Conservation (phyloP, 2,797 vertebrate species). For the Melanitta fusca region DNA sequence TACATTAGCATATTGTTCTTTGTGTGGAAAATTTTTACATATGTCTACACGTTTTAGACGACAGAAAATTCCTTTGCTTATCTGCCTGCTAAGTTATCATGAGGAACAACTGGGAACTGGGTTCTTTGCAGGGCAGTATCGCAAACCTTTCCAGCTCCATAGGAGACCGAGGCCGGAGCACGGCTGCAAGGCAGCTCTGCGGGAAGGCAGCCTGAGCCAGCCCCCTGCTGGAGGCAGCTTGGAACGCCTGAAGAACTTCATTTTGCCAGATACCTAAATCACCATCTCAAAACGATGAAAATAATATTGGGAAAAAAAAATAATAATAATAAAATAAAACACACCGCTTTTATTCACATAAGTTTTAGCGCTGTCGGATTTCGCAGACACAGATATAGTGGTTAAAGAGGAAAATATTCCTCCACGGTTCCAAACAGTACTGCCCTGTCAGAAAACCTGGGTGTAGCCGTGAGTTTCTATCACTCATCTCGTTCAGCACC, state of each 20-base stretch:
- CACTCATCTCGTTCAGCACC: not conserved
- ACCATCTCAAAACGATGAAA: not conserved
- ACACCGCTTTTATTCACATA: fast-evolving
- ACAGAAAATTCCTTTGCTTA: not conserved
- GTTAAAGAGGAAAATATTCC: not conserved
- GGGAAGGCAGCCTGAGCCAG: not conserved
- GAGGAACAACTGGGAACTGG: not conserved
- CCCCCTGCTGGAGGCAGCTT: not conserved
- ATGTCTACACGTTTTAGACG: not conserved
- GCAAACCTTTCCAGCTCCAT: not conserved
- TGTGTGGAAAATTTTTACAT: not conserved
- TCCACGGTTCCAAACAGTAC: not conserved
- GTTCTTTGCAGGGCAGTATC: not conserved
- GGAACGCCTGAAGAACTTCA: not conserved
- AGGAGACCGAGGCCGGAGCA: fast-evolving
- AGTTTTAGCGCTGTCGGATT: not conserved
- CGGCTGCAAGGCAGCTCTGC: fast-evolving
- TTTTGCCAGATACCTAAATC: not conserved
- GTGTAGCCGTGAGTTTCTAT: not conserved
- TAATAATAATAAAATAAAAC: no score
- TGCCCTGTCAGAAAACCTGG: not conserved
- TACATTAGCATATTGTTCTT: not conserved
- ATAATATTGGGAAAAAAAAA: no score
- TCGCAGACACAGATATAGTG: not conserved
- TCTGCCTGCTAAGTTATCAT: not conserved